Base-by-base conservation (phyloP, 2,888 invertebrate genomes). In the Stictocephala bisonia region DNA sequence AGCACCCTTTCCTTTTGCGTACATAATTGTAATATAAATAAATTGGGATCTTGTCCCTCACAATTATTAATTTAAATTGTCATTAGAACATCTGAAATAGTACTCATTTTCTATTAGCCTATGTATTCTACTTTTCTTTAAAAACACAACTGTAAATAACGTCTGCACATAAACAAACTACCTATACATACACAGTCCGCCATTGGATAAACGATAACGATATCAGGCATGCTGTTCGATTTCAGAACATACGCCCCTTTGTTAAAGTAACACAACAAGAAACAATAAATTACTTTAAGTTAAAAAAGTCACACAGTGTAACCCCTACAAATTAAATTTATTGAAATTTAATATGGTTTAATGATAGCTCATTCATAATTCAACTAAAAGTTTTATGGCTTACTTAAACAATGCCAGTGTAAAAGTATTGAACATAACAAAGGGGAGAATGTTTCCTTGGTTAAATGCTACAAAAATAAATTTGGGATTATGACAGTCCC, bases 1-100 rank as follows among this genome's bases (percentile, higher is more conserved):
- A 83, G 97, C 95, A 86, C 96, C 95, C 89, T 97, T 97, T 87
- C 97, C 96, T 91, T 97, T 97, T 86, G 96, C 95, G 91, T 97
- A 97, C 97, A 98, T 98, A 26, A 64, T 64, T 40, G 44, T 64
- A 40, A 29, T 22, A 15, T 44, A 26, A n/a, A 44, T 11, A 26
- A 26, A 22, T 20, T n/a, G 44, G 40, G 64, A 6, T 22, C 26
- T 40, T 24, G 15, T 27, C 51, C 64, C 24, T 3, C 11, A 4
- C 26, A 44, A 40, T 44, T 26, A 15, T 44, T 64, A 64, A 35
- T 44, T 40, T 64, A 44, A 41, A 13, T 22, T 44, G 27, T n/a
- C n/a, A n/a, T n/a, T n/a, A 44, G n/a, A 41, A 64, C n/a, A 15
- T 44, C 44, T 0, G 27, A 64, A 64, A 26, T 20, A 44, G 24